Conservation (phyloP, 2,113 vertebrate species). For the Leptosomus discolor region DNA sequence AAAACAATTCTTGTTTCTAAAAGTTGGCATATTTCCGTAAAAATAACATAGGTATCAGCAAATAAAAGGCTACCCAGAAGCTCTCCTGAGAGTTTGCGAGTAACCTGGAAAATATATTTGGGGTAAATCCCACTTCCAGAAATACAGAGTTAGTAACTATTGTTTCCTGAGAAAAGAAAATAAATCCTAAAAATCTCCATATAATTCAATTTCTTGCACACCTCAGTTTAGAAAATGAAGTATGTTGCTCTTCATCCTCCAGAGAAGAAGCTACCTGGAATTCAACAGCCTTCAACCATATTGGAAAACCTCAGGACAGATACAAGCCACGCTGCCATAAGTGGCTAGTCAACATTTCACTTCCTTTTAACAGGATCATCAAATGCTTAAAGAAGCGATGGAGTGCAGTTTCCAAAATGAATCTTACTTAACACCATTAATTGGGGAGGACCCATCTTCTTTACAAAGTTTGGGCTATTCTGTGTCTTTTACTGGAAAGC, state of each 20-base stretch:
- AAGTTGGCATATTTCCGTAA: neutral
- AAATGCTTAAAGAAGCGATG: neutral
- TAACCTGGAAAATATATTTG: neutral
- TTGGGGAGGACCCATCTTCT: neutral
- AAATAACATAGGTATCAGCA: neutral
- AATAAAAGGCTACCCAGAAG: neutral
- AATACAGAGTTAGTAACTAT: neutral
- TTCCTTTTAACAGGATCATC: neutral
- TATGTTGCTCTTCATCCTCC: neutral
- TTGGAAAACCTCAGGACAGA: neutral
- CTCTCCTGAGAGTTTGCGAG: neutral
- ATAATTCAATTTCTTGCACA: neutral
- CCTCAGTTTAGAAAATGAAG: neutral
- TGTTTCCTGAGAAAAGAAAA: neutral
- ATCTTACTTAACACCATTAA: neutral
- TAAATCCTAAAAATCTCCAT: neutral
- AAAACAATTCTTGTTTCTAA: neutral
- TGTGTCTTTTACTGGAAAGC: neutral
- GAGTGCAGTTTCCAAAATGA: neutral
- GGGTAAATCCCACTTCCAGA: neutral
- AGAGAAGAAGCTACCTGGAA: neutral
- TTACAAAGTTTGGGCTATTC: neutral
- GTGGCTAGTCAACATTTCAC: neutral
- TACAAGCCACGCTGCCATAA: rapidly evolving
- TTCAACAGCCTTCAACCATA: neutral